Percentiles rank a stretch among this genome's conserved stretches.
Evolutionary conservation across 23 tunicate species (phyloP).

Genomic region (Aplidium turbinatum): DNA sequence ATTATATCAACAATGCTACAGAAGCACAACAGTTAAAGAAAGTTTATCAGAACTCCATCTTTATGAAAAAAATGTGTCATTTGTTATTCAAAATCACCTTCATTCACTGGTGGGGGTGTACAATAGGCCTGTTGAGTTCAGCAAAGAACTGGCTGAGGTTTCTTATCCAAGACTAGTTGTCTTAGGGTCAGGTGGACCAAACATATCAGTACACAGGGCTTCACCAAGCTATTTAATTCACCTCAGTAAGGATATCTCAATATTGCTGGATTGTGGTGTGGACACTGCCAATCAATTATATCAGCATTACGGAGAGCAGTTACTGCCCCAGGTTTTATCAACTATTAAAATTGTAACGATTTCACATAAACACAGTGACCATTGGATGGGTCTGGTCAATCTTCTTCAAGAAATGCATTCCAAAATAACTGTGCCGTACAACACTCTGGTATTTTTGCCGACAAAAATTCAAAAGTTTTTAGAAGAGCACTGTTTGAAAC

Average conservation of each 20-base stretch:
- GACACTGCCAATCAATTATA: slow-evolving; percentile 21
- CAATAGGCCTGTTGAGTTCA: too few species aligned
- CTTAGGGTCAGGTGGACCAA: slow-evolving; percentile 46
- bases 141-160: too few species aligned
- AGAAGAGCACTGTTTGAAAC: not conserved
- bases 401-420: slow-evolving; percentile 27
- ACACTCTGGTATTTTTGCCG: not conserved
- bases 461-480: not conserved
- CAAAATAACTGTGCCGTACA: not conserved
- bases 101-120: too few species aligned
- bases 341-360: slow-evolving; percentile 50
- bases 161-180: slow-evolving; percentile 59
- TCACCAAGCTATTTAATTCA: slow-evolving; percentile 45
- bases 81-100: too few species aligned
- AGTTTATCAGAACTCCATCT: too few species aligned
- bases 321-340: slow-evolving; percentile 18
- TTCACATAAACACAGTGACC: slow-evolving; percentile 75
- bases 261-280: slow-evolving; percentile 61
- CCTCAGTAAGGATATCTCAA: slow-evolving; percentile 22
- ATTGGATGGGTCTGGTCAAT: slow-evolving; percentile 38
- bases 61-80: not conserved
- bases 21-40: too few species aligned
- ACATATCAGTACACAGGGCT: not conserved
- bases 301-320: slow-evolving; percentile 38
- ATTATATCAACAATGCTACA: too few species aligned